phyloP scores from a whole-genome alignment of 2,113 vertebrate species.

The Urocitellus parryii region DNA sequence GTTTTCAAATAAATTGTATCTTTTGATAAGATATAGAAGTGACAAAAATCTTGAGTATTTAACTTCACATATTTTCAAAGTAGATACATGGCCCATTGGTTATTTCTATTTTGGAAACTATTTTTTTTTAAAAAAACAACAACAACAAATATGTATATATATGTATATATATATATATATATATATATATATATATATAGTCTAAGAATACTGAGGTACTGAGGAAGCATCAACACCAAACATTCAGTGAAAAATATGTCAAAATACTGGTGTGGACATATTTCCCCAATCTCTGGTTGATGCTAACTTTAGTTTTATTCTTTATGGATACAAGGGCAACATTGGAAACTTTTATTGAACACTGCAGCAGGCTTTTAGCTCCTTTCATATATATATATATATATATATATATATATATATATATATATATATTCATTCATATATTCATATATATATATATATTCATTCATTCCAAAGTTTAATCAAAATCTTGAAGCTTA shows the following conservation, averaged over 20 bases:
- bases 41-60: not conserved
- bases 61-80: not conserved
- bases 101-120: not conserved
- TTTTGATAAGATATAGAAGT: not conserved
- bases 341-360: not conserved
- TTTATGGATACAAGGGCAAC: not conserved
- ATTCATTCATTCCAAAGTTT: not conserved
- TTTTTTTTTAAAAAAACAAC: not conserved
- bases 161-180: too few relatives aligned
- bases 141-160: too few relatives aligned
- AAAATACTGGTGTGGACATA: not conserved
- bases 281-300: too few relatives aligned
- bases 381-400: not conserved
- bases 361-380: not conserved
- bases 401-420: not conserved
- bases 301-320: not conserved
- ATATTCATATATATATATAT: not conserved
- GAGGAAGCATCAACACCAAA: too few relatives aligned
- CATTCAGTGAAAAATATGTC: not conserved
- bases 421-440: not conserved
- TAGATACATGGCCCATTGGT: fast-evolving
- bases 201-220: too few relatives aligned
- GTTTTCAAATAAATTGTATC: not conserved
- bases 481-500: not conserved
- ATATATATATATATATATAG: too few relatives aligned